Evolutionary conservation across 1,140 invertebrate species (phyloP).

Genomic region (Halotydeus destructor): DNA sequence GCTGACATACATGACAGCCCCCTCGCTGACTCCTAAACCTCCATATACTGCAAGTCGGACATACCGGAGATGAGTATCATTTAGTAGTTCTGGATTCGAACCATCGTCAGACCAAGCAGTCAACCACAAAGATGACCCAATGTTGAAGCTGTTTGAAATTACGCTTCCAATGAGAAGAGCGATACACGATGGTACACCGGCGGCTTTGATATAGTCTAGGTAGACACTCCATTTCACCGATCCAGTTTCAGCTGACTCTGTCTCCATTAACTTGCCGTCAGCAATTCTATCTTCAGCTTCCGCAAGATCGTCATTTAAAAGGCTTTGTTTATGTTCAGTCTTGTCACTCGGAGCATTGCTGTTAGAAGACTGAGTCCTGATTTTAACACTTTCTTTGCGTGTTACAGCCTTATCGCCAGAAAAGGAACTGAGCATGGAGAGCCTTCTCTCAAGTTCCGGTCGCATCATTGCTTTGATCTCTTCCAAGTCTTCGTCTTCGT

Average conservation of each 20-base stretch:
- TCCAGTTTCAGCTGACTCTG: slow-evolving; percentile 4
- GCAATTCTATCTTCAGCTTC: not conserved
- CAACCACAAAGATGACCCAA: slow-evolving; percentile 23
- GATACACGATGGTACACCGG: slow-evolving; percentile 8
- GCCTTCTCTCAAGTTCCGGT: not conserved
- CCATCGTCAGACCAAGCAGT: slow-evolving; percentile 25
- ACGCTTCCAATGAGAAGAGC: slow-evolving; percentile 5
- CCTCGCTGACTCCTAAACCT: slow-evolving; percentile 57
- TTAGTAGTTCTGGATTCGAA: slow-evolving; percentile 6
- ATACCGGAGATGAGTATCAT: slow-evolving; percentile 37
- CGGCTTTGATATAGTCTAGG: slow-evolving; percentile 2
- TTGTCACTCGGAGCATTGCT: not conserved
- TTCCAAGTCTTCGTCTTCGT: not conserved
- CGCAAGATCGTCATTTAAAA: too few relatives aligned
- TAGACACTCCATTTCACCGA: slow-evolving; percentile 7
- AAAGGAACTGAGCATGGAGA: slow-evolving; percentile 18
- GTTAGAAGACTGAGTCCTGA: not conserved
- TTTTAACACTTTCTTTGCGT: too few relatives aligned
- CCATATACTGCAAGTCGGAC: slow-evolving; percentile 72
- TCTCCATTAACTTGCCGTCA: slow-evolving; percentile 32
- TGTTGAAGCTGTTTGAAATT: slow-evolving; percentile 18
- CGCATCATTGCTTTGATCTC: not conserved
- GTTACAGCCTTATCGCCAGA: slow-evolving; percentile 9
- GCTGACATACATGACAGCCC: not conserved
- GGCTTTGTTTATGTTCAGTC: too few relatives aligned